phyloP scores from a whole-genome alignment of 2,797 vertebrate genomes.

The Tarsius wallacei region DNA sequence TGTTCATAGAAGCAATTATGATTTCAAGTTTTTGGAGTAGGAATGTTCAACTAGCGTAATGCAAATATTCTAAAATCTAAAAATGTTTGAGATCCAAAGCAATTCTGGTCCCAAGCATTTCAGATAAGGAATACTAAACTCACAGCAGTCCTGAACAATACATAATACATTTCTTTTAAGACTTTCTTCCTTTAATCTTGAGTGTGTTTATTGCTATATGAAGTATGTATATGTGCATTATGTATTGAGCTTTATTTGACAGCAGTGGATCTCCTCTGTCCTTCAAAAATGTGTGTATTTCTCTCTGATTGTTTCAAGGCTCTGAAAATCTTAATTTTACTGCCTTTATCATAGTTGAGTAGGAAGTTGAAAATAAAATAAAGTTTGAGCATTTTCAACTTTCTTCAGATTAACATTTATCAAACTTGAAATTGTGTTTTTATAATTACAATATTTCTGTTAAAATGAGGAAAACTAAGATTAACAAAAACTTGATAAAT shows the following conservation, averaged over 20 bases:
- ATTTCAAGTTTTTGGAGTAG: not conserved
- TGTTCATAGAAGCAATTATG: not conserved
- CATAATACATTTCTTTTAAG: not conserved
- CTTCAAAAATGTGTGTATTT: not conserved
- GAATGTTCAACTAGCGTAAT: not conserved
- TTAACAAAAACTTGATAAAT: not conserved
- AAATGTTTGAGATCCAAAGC: not conserved
- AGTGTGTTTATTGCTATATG: not conserved
- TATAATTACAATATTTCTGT: not conserved
- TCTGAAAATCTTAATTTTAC: not conserved
- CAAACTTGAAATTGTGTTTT: not conserved
- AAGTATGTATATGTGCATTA: not conserved
- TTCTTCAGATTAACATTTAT: not conserved
- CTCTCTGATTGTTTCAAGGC: not conserved
- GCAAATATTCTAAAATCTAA: not conserved
- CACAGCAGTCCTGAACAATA: not conserved
- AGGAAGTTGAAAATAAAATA: not conserved
- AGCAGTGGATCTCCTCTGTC: accelerated
- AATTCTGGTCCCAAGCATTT: not conserved
- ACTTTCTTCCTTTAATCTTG: not conserved
- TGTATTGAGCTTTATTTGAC: not conserved
- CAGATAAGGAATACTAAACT: not conserved
- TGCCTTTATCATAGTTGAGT: not conserved
- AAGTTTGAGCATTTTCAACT: not conserved
- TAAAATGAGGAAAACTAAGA: not conserved